A percentile compares a stretch with the other conserved stretches of the same genome.
Evolutionary conservation across 2,113 vertebrate genomes (phyloP).

Genomic region (Kobus ellipsiprymnus): DNA sequence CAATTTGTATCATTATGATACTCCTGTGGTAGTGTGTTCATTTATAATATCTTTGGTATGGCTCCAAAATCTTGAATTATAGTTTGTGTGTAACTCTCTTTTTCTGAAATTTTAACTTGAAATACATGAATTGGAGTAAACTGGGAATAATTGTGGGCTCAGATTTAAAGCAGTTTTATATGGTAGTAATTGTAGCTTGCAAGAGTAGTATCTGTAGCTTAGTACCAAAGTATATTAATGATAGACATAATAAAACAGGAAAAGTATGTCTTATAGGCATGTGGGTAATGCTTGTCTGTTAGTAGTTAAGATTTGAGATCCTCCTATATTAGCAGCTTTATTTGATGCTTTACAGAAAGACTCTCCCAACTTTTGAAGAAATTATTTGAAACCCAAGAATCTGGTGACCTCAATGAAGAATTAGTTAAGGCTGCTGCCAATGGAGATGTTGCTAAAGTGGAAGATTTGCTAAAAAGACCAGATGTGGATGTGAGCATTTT

Average conservation of each 20-base stretch:
- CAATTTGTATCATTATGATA: not conserved
- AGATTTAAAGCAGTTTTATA: not conserved
- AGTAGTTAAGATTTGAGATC: conserved; percentile 33
- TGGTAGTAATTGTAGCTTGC: conserved; percentile 8
- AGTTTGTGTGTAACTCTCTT: not conserved
- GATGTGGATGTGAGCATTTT: conserved; percentile 92
- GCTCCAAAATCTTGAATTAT: conserved; percentile 21
- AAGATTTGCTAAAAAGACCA: conserved; percentile 96
- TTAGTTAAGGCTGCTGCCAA: conserved; percentile 98
- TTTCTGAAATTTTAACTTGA: conserved; percentile 29
- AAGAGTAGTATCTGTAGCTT: not conserved
- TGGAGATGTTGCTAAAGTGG: conserved; percentile 97
- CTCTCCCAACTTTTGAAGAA: conserved; percentile 98
- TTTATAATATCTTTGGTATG: not conserved
- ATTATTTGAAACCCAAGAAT: conserved; percentile 99
- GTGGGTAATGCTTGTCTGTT: conserved; percentile 8
- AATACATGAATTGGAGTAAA: conserved; percentile 28
- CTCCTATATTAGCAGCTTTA: conserved; percentile 46
- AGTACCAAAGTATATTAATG: not conserved
- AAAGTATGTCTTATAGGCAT: not conserved
- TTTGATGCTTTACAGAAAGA: conserved; percentile 86
- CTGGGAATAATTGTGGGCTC: not conserved
- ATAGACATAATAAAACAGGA: conserved; percentile 4
- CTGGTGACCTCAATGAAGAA: conserved; percentile 98
- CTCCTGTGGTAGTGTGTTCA: not conserved